Evolutionary conservation across 1,140 invertebrate genomes (phyloP).

Genomic region (Brachionus sp.): DNA sequence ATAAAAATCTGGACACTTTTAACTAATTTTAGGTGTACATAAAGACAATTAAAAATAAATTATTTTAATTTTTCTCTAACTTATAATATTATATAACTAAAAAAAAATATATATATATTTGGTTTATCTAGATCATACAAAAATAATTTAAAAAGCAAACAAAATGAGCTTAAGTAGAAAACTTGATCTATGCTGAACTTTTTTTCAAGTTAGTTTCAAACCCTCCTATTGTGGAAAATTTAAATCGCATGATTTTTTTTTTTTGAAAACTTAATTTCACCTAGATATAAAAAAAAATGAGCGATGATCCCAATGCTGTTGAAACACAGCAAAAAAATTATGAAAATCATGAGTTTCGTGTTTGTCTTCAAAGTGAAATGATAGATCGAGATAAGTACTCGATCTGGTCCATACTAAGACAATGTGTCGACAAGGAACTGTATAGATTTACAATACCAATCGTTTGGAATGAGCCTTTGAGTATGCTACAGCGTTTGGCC

Average conservation of each 20-base stretch:
- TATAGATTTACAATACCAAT: constrained; percentile 97
- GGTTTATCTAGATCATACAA: background rate
- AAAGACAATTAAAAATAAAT: background rate
- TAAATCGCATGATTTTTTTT: background rate
- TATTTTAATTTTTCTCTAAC: background rate
- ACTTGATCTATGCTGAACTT: background rate
- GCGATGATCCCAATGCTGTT: background rate
- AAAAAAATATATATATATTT: background rate
- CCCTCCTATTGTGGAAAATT: too few relatives aligned
- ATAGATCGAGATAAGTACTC: constrained; percentile 81
- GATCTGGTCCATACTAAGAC: constrained; percentile 87
- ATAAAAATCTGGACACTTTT: background rate
- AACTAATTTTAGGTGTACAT: background rate
- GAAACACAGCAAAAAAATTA: background rate
- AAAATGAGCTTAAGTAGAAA: background rate
- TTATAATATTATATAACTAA: background rate
- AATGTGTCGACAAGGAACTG: constrained; percentile 81
- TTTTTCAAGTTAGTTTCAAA: background rate
- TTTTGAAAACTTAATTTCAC: background rate
- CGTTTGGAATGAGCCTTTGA: constrained; percentile 91
- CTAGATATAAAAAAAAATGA: background rate
- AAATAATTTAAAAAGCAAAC: background rate
- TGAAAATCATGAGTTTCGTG: constrained; percentile 61
- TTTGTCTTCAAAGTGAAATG: constrained; percentile 76
- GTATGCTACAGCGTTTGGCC: constrained; percentile 85